Evolutionary conservation across 2,888 invertebrate genomes (phyloP).

Genomic region (Vanessa cardui): DNA sequence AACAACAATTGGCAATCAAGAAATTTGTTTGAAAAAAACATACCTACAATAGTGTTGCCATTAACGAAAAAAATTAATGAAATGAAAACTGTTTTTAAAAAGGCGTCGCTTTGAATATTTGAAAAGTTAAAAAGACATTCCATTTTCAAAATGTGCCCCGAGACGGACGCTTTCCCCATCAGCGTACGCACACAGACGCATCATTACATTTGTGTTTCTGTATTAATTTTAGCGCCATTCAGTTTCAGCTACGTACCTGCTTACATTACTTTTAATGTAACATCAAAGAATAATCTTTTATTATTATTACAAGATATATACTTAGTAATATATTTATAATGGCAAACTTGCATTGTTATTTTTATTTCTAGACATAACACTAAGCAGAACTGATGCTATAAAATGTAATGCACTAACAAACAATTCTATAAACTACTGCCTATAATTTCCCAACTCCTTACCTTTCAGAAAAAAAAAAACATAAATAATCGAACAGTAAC

Average conservation of each 20-base stretch:
- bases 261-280: neutral
- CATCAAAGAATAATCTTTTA: no score
- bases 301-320: neutral
- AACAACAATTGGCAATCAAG: conserved; percentile 18
- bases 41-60: conserved; percentile 30
- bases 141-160: conserved; percentile 69
- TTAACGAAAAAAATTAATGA: conserved; percentile 32
- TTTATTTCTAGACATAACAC: conserved; percentile 5
- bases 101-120: conserved; percentile 55
- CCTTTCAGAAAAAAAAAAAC: conserved; percentile 64
- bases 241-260: conserved; percentile 4
- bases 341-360: conserved; percentile 7
- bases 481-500: conserved; percentile 76
- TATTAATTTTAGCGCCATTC: conserved; percentile 28
- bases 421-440: conserved; percentile 25
- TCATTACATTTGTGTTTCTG: conserved; percentile 23
- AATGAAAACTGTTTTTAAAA: conserved; percentile 39
- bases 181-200: conserved; percentile 61
- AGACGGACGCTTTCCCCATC: conserved; percentile 65
- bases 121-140: conserved; percentile 67
- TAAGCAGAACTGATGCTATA: conserved; percentile 19
- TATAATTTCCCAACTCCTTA: conserved; percentile 53
- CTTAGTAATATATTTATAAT: neutral
- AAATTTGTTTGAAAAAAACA: conserved; percentile 6
- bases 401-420: conserved; percentile 30